These are phyloP conservation scores for Trisateles emortualis DNA, from an alignment of 2,888 invertebrate species.

Conservation along the genomic window DNA sequence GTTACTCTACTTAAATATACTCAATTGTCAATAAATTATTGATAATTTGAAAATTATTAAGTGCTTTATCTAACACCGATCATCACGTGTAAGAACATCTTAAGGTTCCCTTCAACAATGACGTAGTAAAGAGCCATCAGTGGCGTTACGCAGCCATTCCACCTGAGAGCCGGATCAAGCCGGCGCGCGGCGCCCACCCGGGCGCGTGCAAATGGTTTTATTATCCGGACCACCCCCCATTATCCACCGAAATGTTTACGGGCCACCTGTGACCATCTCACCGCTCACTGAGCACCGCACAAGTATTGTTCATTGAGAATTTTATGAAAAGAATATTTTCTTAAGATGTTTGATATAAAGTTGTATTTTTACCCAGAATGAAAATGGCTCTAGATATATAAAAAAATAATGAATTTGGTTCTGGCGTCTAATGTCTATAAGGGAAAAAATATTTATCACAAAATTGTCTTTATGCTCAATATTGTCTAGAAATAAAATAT, in stretches of 20 bases:
- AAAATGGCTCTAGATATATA: too few relatives aligned
- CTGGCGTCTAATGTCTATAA: too few relatives aligned
- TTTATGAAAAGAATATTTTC: background rate
- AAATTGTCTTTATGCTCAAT: too few relatives aligned
- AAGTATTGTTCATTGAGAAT: slow-evolving; percentile 6
- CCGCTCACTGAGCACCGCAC: background rate
- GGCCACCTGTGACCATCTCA: slow-evolving; percentile 61
- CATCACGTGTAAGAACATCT: background rate
- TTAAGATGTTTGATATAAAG: background rate
- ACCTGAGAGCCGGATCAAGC: slow-evolving; percentile 56
- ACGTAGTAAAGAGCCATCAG: slow-evolving; percentile 23
- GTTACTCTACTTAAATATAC: too few relatives aligned
- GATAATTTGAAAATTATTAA: too few relatives aligned
- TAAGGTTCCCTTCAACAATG: slow-evolving; percentile 2
- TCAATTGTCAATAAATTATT: too few relatives aligned
- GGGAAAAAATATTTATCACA: too few relatives aligned
- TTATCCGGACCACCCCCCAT: slow-evolving; percentile 58
- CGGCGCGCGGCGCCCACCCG: slow-evolving; percentile 50
- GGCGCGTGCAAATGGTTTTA: slow-evolving; percentile 67
- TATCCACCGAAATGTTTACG: slow-evolving; percentile 54
- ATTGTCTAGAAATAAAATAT: too few relatives aligned
- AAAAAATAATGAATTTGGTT: too few relatives aligned
- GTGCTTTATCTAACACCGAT: too few relatives aligned
- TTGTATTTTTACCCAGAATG: too few relatives aligned
- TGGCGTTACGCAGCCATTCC: slow-evolving; percentile 45